Conservation (phyloP, 2,888 invertebrate genomes). For the Eupithecia insigniata region DNA sequence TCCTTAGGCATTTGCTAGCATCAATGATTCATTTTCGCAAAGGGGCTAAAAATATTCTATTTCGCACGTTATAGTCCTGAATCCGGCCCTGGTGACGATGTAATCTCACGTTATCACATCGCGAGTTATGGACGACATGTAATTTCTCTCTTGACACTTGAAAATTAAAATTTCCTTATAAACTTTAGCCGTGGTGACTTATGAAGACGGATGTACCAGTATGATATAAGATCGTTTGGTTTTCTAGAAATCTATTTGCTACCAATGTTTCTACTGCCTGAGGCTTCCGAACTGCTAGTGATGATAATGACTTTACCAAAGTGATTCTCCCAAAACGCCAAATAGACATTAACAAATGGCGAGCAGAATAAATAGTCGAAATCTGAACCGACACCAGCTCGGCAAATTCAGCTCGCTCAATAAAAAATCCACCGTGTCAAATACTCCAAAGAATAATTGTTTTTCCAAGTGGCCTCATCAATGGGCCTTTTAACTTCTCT, state of each 20-base stretch:
- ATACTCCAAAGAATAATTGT: slow-evolving; percentile 33
- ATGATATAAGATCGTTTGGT: neutral
- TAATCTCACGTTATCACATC: slow-evolving; percentile 55
- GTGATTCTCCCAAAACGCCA: neutral
- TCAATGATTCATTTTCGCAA: neutral
- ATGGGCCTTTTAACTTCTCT: slow-evolving; percentile 33
- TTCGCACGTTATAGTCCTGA: slow-evolving; percentile 2
- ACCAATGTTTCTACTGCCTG: neutral
- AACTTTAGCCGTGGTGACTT: slow-evolving; percentile 26
- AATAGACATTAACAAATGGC: neutral
- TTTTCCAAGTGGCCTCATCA: slow-evolving; percentile 33
- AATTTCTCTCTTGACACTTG: slow-evolving; percentile 47
- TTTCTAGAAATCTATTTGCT: neutral
- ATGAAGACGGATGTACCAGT: slow-evolving; percentile 4
- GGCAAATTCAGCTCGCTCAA: slow-evolving; percentile 25
- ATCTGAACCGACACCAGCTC: neutral
- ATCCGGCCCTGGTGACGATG: slow-evolving; percentile 38
- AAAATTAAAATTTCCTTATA: slow-evolving; percentile 42
- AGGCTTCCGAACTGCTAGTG: neutral
- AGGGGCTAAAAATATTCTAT: neutral
- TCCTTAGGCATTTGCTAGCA: neutral
- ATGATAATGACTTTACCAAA: neutral
- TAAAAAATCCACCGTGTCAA: slow-evolving; percentile 37
- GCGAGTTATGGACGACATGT: slow-evolving; percentile 48
- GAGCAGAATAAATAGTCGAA: neutral